A percentile compares a stretch with the other conserved stretches of the same genome.
Conservation (phyloP, 1,140 invertebrate genomes). For the Temnothorax nylanderi region DNA sequence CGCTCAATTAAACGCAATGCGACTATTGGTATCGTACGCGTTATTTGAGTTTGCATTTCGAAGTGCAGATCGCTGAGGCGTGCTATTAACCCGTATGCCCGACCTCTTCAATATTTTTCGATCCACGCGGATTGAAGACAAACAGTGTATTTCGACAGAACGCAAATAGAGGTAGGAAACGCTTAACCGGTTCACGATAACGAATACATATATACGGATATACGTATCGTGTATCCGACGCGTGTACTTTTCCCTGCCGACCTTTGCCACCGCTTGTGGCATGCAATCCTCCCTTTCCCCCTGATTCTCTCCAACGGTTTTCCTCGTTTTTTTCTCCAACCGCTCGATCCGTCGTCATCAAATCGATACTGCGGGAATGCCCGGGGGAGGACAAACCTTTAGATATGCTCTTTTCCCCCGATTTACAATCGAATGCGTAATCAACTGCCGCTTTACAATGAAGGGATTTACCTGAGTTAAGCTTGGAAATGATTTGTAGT, state of each 20-base stretch:
- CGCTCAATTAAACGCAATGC: slow-evolving; percentile 19
- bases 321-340: not conserved
- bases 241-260: not conserved
- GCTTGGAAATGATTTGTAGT: not conserved
- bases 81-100: slow-evolving; percentile 56
- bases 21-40: not conserved
- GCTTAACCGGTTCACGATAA: slow-evolving; percentile 48
- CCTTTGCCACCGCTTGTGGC: not conserved
- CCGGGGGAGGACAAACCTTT: not conserved
- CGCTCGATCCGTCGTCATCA: not conserved
- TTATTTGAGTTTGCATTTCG: slow-evolving; percentile 1
- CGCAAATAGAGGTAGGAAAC: slow-evolving; percentile 63
- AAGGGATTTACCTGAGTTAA: not conserved
- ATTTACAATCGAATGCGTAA: slow-evolving; percentile 7
- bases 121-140: slow-evolving; percentile 60
- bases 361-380: slow-evolving; percentile 26
- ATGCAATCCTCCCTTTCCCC: not conserved
- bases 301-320: not conserved
- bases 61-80: slow-evolving; percentile 12
- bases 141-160: slow-evolving; percentile 57
- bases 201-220: slow-evolving; percentile 35
- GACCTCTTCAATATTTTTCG: slow-evolving; percentile 62
- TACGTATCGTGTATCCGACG: slow-evolving; percentile 6
- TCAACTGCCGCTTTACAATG: not conserved
- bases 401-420: not conserved